These are phyloP conservation scores for Idris sp. DNA, from an alignment of 1,140 invertebrate species.

Conservation along the genomic window DNA sequence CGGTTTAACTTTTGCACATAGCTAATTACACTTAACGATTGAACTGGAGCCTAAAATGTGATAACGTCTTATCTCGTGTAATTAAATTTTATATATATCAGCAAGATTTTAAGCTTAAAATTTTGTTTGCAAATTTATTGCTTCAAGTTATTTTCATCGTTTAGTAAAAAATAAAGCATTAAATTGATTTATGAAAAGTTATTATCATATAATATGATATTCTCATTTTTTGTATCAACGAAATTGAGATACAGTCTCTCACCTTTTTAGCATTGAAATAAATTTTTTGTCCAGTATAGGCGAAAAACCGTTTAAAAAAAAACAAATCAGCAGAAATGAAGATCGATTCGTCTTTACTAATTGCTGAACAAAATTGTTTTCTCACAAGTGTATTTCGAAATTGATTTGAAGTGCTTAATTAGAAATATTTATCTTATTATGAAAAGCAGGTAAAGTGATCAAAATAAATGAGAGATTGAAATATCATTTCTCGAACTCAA, in stretches of 20 bases:
- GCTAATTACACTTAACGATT: too few relatives aligned
- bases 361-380: constrained; percentile 32
- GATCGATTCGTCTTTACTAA: constrained; percentile 22
- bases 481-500: too few relatives aligned
- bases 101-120: too few relatives aligned
- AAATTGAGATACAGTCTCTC: constrained; percentile 25
- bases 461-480: neutral
- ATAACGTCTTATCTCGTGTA: too few relatives aligned
- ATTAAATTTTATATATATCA: too few relatives aligned
- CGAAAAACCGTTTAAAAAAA: constrained; percentile 36
- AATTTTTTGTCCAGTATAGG: constrained; percentile 28
- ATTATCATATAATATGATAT: too few relatives aligned
- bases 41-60: too few relatives aligned
- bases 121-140: too few relatives aligned
- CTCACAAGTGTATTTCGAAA: constrained; percentile 5
- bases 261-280: constrained; percentile 20
- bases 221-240: constrained; percentile 10
- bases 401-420: constrained; percentile 4
- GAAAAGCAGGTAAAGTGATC: neutral
- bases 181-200: too few relatives aligned
- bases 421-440: constrained; percentile 9
- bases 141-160: too few relatives aligned
- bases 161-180: too few relatives aligned
- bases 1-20: too few relatives aligned
- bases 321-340: constrained; percentile 29